Base-by-base conservation (phyloP, 2,797 vertebrate genomes). In the Sebastes matsubarae region DNA sequence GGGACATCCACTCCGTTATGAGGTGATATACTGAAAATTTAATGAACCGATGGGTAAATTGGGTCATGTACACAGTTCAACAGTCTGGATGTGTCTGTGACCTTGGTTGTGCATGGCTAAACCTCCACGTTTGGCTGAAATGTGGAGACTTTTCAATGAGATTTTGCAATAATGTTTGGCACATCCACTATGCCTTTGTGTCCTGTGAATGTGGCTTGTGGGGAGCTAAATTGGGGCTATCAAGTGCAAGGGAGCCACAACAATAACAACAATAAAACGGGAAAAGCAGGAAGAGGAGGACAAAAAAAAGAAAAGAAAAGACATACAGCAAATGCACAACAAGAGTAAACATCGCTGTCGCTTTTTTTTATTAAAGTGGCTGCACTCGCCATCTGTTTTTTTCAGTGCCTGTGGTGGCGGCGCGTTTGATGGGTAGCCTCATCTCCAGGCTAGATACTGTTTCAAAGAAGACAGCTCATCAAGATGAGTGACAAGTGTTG, bases 401-500 rank as follows among this genome's bases (percentile, higher is more conserved):
- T 86, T 71, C 79, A 75, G 60, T 65, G 81, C 85, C 88, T 88
- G 76, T 71, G 75, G 88, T 72, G 79, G 75, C 83, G 81, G 68
- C 61, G 58, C 76, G 74, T 84, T 90, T 91, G 86, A 92, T 89
- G 84, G 86, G 76, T 88, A 82, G 18, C 82, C 78, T 90, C 81
- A 83, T 90, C 89, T 90, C 78, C 79, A 72, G 87, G 89, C 90
- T 84, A 86, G 87, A 90, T 85, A 87, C 73, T 77, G 78, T 82
- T 89, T 88, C 76, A 90, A 87, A 87, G 83, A 52, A 84, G 88
- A 92, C 91, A 92, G 85, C 87, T 92, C 88, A 88, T 93, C 91
- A 93, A 87, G 79, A 90, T 90, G 91, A 94, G 83, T 93, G 92
- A 93, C 93, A 94, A 90, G 83, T 89, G 81, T 84, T 80, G 83